Evolutionary conservation across 2,113 vertebrate genomes (phyloP), one percentile per base, ranked within the genome.

Genomic region (Laticauda colubrina): DNA sequence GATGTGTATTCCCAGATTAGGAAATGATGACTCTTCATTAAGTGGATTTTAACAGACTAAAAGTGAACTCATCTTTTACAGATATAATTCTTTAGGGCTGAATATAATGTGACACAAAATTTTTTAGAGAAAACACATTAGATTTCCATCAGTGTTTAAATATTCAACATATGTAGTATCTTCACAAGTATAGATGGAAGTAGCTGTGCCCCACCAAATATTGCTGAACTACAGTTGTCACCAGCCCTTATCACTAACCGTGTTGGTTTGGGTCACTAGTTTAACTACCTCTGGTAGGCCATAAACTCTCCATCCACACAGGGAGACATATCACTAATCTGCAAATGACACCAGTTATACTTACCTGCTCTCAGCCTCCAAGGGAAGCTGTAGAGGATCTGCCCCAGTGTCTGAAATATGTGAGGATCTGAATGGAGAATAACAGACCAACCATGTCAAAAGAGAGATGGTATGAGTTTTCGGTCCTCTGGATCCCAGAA

Each of bases 1-100:
- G 94, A 94, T 95, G 95, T 95, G 96, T 85, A 2, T 90, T 94
- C 94, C 95, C 92, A 89, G 98, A 96, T 94, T 92, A 95, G 56
- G 94, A 96, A 96, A 95, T 45, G 24, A 91, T 95, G 95, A 96
- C 95, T 94, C 64, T 95, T 93, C 55, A 92, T 93, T 93, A 94
- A 96, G 86, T 39, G 94, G 61, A 94, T 91, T 88, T 75, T 89
- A 94, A 94, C 95, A 94, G 21, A 29, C 89, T 94, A 91, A 93
- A 95, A 94, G 93, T 93, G 59, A 93, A 12, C 89, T 54, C 59
- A 89, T 90, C 10, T 93, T 89, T 3, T 51, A n/a, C 48, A 91
- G 88, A 39, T 87, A n/a, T 92, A 55, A 8, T 92, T 57, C 96
- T 95, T 96, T 75, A 90, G 81, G 94, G 95, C 8, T 53, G 94